Conservation (phyloP, 2,113 vertebrate species). For the Chaetodon auriga region DNA sequence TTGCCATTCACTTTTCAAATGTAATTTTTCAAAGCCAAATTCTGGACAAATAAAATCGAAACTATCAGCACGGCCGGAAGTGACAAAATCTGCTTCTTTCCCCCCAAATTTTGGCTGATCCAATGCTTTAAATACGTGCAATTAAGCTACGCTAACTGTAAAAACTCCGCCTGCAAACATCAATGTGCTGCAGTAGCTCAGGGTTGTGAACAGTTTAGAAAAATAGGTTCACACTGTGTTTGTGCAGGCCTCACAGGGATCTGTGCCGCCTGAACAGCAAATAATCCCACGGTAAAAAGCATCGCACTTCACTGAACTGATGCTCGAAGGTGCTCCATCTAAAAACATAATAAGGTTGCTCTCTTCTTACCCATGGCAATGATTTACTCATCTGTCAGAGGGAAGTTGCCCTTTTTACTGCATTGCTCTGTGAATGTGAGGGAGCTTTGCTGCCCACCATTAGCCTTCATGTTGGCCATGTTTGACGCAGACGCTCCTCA, state of each 20-base stretch:
- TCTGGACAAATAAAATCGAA: background rate
- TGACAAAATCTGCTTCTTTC: background rate
- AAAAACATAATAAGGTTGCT: background rate
- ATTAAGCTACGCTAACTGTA: background rate
- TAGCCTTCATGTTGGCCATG: conserved; percentile 44
- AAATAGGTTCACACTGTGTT: background rate
- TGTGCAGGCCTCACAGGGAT: background rate
- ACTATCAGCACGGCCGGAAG: background rate
- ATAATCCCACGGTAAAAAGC: background rate
- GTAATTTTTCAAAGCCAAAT: background rate
- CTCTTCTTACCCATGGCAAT: conserved; percentile 11
- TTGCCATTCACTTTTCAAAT: background rate
- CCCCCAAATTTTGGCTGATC: background rate
- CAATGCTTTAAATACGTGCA: background rate
- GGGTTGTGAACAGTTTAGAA: background rate
- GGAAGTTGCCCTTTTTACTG: conserved; percentile 4
- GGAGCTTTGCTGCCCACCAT: conserved; percentile 25
- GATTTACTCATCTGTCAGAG: conserved; percentile 36
- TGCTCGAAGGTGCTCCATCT: background rate
- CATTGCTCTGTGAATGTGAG: conserved; percentile 17
- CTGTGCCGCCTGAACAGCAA: conserved; percentile 4
- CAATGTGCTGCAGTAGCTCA: background rate
- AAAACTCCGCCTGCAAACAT: conserved; percentile 6
- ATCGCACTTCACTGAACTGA: conserved; percentile 10
- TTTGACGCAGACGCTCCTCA: conserved; percentile 51